Evolutionary conservation across 2,888 invertebrate species (phyloP), one percentile per base, ranked within the genome.

Genomic region (Gortyna flavago): DNA sequence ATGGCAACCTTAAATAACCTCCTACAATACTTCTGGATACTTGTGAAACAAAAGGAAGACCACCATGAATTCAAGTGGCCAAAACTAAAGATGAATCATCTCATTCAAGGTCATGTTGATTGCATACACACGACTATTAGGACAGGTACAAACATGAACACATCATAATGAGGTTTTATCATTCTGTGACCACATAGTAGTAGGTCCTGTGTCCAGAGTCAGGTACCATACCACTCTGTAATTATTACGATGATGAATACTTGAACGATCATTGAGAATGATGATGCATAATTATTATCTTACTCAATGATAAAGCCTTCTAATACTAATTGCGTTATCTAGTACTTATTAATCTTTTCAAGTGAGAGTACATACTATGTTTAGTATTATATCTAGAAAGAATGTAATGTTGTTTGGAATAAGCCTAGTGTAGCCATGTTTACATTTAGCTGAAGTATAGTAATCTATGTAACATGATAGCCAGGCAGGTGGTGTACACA

Each of bases 51-150:
- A 51, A 32, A 35, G 0, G 16, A 35, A n/a, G 35, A 44, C 16
- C 35, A 83, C 65, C 69, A 32, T 21, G 13, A n/a, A 54, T 57
- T n/a, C 16, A 32, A 57, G 29, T 82, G n/a, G 32, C 7, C 41
- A 75, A 75, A 80, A 80, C 54, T 59, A 68, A 78, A 62, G n/a
- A 79, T 81, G 81, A 84, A 44, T 81, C 69, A 72, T 69, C 32
- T 32, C 4, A 21, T n/a, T 48, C 80, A 81, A 84, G 72, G 80
- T 85, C 32, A 61, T 57, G 2, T 54, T 25, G n/a, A 61, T 29
- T 32, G 38, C 16, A 32, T 4, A 35, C 35, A 57, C 32, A 76
- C 13, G 2, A 16, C 8, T 29, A 13, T 41, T 65, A 21, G 6
- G n/a, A 57, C 35, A 62, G 38, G 57, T 32, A 13, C 18, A 71